Percentiles rank a stretch among this genome's conserved stretches.
phyloP scores from a whole-genome alignment of 2,888 invertebrate genomes.

The Apotomis turbidana region DNA sequence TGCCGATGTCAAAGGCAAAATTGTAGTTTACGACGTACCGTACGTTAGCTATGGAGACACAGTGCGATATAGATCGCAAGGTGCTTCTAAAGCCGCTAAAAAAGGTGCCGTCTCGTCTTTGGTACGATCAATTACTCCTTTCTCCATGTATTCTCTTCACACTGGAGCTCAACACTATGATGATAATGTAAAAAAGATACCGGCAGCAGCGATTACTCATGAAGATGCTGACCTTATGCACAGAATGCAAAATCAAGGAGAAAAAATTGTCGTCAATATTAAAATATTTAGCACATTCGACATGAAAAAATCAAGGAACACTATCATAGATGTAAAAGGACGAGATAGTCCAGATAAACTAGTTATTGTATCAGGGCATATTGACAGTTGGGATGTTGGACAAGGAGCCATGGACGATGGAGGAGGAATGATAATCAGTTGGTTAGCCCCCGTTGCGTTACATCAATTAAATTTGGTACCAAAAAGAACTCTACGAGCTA shows the following conservation, averaged over 20 bases:
- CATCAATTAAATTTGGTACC: constrained; percentile 86
- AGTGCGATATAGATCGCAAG: constrained; percentile 85
- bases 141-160: constrained; percentile 89
- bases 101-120: constrained; percentile 89
- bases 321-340: constrained; percentile 87
- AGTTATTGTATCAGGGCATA: constrained; percentile 92
- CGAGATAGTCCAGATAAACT: constrained; percentile 69
- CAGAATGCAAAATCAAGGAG: constrained; percentile 83
- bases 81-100: constrained; percentile 87
- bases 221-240: constrained; percentile 90
- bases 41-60: constrained; percentile 86
- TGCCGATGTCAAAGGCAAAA: constrained; percentile 85
- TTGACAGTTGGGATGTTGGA: constrained; percentile 96
- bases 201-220: constrained; percentile 88
- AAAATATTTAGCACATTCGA: constrained; percentile 86
- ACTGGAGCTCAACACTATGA: constrained; percentile 87
- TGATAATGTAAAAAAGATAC: constrained; percentile 85
- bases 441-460: constrained; percentile 88
- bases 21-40: constrained; percentile 89
- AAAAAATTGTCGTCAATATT: constrained; percentile 71
- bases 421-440: constrained; percentile 91
- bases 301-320: constrained; percentile 86
- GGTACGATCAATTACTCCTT: constrained; percentile 89
- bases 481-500: constrained; percentile 88
- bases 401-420: constrained; percentile 96